These are phyloP conservation scores for Eupsittula cactorum DNA, from an alignment of 2,113 vertebrate species.

Conservation along the genomic window DNA sequence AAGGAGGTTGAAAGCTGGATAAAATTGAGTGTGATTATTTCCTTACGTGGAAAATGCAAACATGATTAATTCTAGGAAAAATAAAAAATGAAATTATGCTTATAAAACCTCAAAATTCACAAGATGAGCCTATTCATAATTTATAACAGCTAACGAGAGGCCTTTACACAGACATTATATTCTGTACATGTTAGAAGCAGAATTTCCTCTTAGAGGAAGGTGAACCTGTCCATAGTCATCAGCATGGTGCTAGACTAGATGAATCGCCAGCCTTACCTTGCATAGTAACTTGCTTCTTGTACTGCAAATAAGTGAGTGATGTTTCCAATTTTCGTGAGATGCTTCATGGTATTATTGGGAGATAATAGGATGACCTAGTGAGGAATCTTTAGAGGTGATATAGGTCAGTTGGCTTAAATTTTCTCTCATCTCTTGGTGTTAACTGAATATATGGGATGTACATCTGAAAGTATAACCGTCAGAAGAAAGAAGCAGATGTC, in stretches of 20 bases:
- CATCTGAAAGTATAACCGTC: not conserved
- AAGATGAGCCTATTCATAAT: not conserved
- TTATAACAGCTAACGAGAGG: not conserved
- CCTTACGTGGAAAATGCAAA: not conserved
- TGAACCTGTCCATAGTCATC: not conserved
- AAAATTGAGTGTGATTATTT: not conserved
- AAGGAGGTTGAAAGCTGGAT: not conserved
- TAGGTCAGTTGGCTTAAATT: slow-evolving; percentile 39
- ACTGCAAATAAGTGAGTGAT: slow-evolving; percentile 22
- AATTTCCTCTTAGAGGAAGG: not conserved
- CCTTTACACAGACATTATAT: not conserved
- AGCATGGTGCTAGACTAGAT: not conserved
- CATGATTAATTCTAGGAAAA: not conserved
- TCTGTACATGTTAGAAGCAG: not conserved
- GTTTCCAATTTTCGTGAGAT: not conserved
- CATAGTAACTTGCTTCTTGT: slow-evolving; percentile 12
- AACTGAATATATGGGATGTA: not conserved
- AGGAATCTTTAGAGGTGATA: not conserved
- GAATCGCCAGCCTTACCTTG: not conserved
- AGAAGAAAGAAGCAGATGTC: slow-evolving; percentile 26
- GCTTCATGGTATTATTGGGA: slow-evolving; percentile 30
- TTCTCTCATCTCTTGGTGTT: slow-evolving; percentile 10
- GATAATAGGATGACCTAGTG: slow-evolving; percentile 26
- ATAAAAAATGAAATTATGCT: not conserved
- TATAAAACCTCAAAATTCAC: not conserved